phyloP scores from a whole-genome alignment of 1,140 invertebrate genomes.

The Onthophagus taurus region DNA sequence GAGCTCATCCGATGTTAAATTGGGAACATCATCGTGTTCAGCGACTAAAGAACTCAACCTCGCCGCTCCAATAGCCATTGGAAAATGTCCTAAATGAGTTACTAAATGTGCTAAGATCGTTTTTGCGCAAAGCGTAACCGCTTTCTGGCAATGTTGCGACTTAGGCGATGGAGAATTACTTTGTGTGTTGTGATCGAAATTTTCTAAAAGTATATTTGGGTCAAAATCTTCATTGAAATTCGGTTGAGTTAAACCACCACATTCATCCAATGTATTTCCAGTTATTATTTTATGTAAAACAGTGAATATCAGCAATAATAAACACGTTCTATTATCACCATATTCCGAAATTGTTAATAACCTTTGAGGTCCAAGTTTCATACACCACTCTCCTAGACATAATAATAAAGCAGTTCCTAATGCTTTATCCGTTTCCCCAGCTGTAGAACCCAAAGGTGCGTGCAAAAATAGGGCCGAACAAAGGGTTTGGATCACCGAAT shows the following conservation, averaged over 20 bases:
- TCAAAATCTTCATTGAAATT: conserved; percentile 54
- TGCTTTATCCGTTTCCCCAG: conserved; percentile 54
- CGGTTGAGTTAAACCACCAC: conserved; percentile 28
- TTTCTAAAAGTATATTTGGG: conserved; percentile 58
- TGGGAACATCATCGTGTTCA: conserved; percentile 86
- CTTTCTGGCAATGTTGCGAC: conserved; percentile 40
- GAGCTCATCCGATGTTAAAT: conserved; percentile 60
- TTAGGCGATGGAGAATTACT: conserved; percentile 38
- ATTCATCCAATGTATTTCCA: conserved; percentile 34
- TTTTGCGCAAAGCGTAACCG: conserved; percentile 57
- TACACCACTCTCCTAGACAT: conserved; percentile 89
- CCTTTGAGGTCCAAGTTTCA: conserved; percentile 52
- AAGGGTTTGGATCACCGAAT: conserved; percentile 52
- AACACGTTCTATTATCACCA: conserved; percentile 38
- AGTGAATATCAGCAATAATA: conserved; percentile 53
- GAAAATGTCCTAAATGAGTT: conserved; percentile 83
- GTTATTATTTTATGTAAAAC: conserved; percentile 42
- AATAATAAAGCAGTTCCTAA: conserved; percentile 77
- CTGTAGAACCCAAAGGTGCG: conserved; percentile 24
- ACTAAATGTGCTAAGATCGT: conserved; percentile 71
- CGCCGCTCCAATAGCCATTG: conserved; percentile 77
- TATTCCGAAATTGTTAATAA: conserved; percentile 39
- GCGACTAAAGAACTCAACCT: conserved; percentile 76
- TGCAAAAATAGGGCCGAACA: conserved; percentile 42
- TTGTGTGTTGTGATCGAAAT: conserved; percentile 40